phyloP scores from a whole-genome alignment of 35 echinoderm and acorn worm species.

The Ptychodera flava region DNA sequence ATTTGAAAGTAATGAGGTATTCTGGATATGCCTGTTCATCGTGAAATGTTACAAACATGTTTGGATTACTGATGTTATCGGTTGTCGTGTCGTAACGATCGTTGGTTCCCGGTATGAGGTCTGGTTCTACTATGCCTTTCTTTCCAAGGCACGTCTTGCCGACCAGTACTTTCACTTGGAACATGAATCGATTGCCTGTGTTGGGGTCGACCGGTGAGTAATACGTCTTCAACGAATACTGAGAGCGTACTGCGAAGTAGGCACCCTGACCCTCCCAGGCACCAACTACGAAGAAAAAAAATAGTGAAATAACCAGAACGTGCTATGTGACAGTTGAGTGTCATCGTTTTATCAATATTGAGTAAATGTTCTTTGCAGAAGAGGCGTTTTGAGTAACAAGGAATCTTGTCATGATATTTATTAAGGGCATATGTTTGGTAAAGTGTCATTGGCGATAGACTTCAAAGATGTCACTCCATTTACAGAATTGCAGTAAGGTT shows the following conservation, averaged over 20 bases:
- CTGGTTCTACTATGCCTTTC: background rate
- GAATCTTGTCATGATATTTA: too few relatives aligned
- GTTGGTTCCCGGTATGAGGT: background rate
- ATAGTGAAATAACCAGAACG: too few relatives aligned
- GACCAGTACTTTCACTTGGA: background rate
- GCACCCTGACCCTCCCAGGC: background rate
- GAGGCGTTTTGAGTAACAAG: too few relatives aligned
- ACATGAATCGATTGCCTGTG: background rate
- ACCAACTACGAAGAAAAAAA: too few relatives aligned
- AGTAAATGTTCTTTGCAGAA: too few relatives aligned
- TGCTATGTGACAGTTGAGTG: too few relatives aligned
- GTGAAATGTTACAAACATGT: conserved; percentile 30
- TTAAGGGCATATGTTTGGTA: too few relatives aligned
- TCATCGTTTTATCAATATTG: too few relatives aligned
- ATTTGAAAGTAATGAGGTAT: conserved; percentile 35
- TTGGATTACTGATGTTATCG: conserved; percentile 11
- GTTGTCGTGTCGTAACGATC: conserved; percentile 24
- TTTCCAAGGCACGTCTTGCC: background rate
- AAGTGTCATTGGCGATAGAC: too few relatives aligned
- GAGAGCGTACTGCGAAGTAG: background rate
- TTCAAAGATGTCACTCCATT: too few relatives aligned
- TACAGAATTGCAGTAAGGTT: too few relatives aligned
- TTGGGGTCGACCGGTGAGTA: background rate
- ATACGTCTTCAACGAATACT: background rate
- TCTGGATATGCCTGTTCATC: conserved; percentile 46